phyloP scores from a whole-genome alignment of 1,140 invertebrate species.

The Belonocnema kinseyi region DNA sequence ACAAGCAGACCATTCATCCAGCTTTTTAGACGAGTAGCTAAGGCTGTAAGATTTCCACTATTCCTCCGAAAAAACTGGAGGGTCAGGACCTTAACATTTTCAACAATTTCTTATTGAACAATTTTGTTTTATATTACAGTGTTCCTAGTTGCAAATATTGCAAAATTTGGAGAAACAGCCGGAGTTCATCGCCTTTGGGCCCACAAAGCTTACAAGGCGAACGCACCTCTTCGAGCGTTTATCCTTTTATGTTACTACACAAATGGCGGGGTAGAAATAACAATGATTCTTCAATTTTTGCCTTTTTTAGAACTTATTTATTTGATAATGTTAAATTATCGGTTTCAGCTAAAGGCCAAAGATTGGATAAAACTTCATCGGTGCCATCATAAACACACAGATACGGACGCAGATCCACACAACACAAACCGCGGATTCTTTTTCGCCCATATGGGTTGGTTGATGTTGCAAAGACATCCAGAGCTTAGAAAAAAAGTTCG shows the following conservation, averaged over 20 bases:
- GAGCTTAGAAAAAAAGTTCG: conserved; percentile 84
- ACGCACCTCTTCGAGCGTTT: conserved; percentile 82
- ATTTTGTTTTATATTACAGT: conserved; percentile 56
- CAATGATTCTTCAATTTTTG: too few species aligned
- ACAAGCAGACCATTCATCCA: too few species aligned
- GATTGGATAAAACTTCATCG: conserved; percentile 89
- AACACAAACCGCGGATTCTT: conserved; percentile 92
- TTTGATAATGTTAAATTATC: neutral
- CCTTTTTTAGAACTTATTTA: too few species aligned
- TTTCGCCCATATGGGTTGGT: conserved; percentile 94
- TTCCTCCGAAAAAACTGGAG: too few species aligned
- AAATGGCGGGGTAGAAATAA: conserved; percentile 81
- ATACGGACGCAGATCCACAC: conserved; percentile 94
- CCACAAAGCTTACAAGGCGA: conserved; percentile 90
- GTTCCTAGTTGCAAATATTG: conserved; percentile 70
- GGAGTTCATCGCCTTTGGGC: conserved; percentile 91
- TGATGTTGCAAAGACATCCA: conserved; percentile 90
- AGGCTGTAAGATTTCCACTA: too few species aligned
- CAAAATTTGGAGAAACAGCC: conserved; percentile 85
- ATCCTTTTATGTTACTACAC: conserved; percentile 82
- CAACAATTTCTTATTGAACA: too few species aligned
- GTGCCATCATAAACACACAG: conserved; percentile 92
- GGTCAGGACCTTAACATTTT: too few species aligned
- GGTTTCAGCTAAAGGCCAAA: conserved; percentile 77
- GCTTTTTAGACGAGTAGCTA: too few species aligned